Base-by-base conservation (phyloP, 2,888 invertebrate genomes). In the Tipula unca region DNA sequence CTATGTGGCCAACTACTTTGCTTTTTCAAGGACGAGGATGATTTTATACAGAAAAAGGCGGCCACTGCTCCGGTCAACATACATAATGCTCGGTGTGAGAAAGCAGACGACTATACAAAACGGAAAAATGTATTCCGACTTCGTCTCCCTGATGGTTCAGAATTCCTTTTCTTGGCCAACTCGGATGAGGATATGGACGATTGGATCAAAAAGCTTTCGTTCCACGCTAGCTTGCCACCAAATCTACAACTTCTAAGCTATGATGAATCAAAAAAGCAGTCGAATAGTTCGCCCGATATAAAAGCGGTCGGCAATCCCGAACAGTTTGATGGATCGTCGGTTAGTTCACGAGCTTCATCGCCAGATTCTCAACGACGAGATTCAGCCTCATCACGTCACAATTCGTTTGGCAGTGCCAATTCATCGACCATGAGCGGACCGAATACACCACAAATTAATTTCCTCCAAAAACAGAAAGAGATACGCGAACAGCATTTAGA, bases 21-120 rank as follows among this genome's bases (percentile, higher is more conserved):
- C 92, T 99, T 99, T 95, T 99, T 99, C 93, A 96, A 98, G 89
- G 98, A 98, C 90, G 96, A 96, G 89, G 94, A 95, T 88, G 98
- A 98, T 91, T 98, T 98, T 91, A 93, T 94, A 87, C 94, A 94
- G 87, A 95, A 97, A 88, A 96, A 96, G 91, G 98, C 98, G 0
- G 95, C 96, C 0, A 95, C 96, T 1, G 95, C 98, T 0, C 96
- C 97, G 0, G 94, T 98, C 32, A 95, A 95, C 87, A 94, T 95
- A 48, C 91, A 94, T 69, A 94, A 94, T 86, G 97, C 98, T 0
- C 93, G 93, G 82, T 98, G 98, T 90, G 94, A 94, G 86, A 94
- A 95, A 8, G 98, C 98, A 1, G 94, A 95, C 35, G 98, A 99
- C 91, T 99, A 99, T 91, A 97, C 96, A 14, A 99, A 99, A 91